Evolutionary conservation across 2,797 vertebrate genomes (phyloP), one percentile per base, ranked within the genome.

Genomic region (Enteromius argenteus): DNA sequence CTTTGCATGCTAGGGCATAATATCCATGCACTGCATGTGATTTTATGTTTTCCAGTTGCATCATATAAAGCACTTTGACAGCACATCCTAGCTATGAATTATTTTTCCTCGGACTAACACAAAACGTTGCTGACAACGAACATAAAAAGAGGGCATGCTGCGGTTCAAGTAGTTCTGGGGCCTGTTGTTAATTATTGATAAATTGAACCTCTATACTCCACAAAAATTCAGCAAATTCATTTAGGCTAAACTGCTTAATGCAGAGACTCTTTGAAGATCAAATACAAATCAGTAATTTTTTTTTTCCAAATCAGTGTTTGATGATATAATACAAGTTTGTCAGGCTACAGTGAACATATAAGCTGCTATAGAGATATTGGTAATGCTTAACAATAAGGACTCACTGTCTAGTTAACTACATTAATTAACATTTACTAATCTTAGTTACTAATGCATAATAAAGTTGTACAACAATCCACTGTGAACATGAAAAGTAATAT

Each of bases 1-100:
- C 83, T 62, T 80, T 71, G 75, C 86, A 84, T 49, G 44, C 83
- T 64, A 53, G 37, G 67, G 67, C 58, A 39, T 44, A 82, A 81
- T 80, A 68, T 77, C 46, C 53, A 64, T 58, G 69, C n/a, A 53
- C 51, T 39, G 84, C 72, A 66, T 39, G 62, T 69, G 62, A 17
- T 13, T 21, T 62, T 56, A 35, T 44, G 3, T 78, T 30, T 69
- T n/a, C 14, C 51, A 3, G 30, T 39, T 44, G 53, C 30, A 67
- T 27, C 15, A 8, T 77, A 35, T 83, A 67, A 53, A 83, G 35
- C 9, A 35, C 49, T 44, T 77, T 83, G 73, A 76, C n/a, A 56
- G 72, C 46, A 76, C n/a, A 21, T 42, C 1, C 35, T 42, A 56
- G 60, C 58, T 14, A 58, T 9, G 27, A 19, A 42, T 42, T 56